Base-by-base conservation (phyloP, 1,140 invertebrate genomes). In the Phymorhynchus buccinoides region DNA sequence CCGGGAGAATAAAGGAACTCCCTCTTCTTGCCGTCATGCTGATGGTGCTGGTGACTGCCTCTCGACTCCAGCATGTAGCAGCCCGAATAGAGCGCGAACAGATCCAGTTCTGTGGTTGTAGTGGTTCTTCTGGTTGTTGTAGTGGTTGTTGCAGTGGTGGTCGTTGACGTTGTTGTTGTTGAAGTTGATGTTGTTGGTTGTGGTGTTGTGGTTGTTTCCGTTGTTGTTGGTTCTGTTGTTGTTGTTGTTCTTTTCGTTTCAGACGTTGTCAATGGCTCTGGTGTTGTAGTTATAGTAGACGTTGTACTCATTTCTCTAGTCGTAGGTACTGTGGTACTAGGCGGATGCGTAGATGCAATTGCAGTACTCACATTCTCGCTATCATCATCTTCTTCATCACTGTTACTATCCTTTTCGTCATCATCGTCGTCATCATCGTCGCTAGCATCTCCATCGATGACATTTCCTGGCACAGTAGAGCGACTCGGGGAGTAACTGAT, bases 1-100 rank as follows among this genome's bases (percentile, higher is more conserved):
- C 32, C 73, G 9, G 22, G 2, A 1, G 37, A 18, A n/a, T 87
- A 85, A 27, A 87, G n/a, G 22, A 73, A 78, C 30, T 42, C 35
- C 1, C 71, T 41, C n/a, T 42, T 48, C 7, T 85, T 71, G 22
- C 32, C n/a, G 0, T 66, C 2, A 42, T 73, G 35, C 22, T 22
- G 56, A n/a, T n/a, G n/a, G n/a, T n/a, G n/a, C n/a, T n/a, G n/a
- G n/a, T n/a, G n/a, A 4, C 56, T 16, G 16, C 42, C 39, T n/a
- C 85, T 42, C 30, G 84, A 79, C 0, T 71, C 78, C 7, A 39
- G 80, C 30, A 80, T 75, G 56, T 78, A 86, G 62, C 83, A 84
- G 9, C 73, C 84, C 4, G 42, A 37, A 62, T 83, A 84, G 18
- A 80, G 42, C 39, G 77, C 27, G 78, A 81, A 77, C 12, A 68